These are phyloP conservation scores for Dicranocentrus wangi DNA, from an alignment of 2,888 invertebrate genomes.

Conservation along the genomic window DNA sequence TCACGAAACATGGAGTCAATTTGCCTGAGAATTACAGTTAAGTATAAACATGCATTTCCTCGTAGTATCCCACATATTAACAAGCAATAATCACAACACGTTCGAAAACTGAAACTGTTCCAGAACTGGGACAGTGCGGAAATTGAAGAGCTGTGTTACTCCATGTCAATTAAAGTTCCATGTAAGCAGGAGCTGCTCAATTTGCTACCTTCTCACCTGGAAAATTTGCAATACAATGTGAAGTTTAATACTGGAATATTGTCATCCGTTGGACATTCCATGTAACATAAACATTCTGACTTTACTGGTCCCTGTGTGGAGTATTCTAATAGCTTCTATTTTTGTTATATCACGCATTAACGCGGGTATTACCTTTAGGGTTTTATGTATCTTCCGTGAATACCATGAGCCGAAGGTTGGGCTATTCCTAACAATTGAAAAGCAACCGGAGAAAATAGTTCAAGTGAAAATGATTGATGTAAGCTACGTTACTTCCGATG, in stretches of 20 bases:
- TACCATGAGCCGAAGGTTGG: constrained; percentile 60
- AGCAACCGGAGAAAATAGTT: constrained; percentile 13
- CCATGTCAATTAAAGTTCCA: constrained; percentile 63
- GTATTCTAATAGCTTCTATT: too few species aligned
- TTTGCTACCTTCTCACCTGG: constrained; percentile 54
- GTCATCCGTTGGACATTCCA: constrained; percentile 50
- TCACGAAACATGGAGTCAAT: constrained; percentile 60
- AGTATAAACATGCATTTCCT: constrained; percentile 12
- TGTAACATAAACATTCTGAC: constrained; percentile 56
- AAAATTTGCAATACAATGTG: constrained; percentile 45
- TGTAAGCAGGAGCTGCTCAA: constrained; percentile 57
- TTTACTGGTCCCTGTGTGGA: too few species aligned
- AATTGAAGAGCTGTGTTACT: constrained; percentile 57
- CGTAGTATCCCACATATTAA: too few species aligned
- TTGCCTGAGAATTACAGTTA: constrained; percentile 55
- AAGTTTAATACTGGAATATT: constrained; percentile 62
- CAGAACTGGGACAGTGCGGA: constrained; percentile 49
- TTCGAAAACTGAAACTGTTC: too few species aligned
- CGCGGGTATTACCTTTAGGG: too few species aligned
- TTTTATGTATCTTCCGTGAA: constrained; percentile 61
- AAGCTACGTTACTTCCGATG: constrained; percentile 46
- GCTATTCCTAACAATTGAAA: constrained; percentile 36
- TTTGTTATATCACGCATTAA: too few species aligned
- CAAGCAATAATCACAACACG: too few species aligned
- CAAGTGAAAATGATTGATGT: constrained; percentile 59